A percentile compares a stretch with the other conserved stretches of the same genome.
Conservation (phyloP, 1,140 invertebrate species). For the Saccostrea cuccullata region DNA sequence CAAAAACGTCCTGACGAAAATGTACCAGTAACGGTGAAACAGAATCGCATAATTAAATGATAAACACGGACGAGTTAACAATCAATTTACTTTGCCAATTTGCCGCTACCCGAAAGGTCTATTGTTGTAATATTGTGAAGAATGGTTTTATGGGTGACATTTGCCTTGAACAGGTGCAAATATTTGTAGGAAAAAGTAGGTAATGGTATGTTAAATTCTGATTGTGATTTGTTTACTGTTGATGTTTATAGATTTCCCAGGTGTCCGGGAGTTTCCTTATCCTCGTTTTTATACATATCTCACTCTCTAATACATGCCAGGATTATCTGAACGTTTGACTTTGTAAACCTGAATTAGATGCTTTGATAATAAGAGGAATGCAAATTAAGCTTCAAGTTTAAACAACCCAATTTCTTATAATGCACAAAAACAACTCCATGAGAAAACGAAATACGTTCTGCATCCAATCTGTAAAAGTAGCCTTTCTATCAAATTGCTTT, state of each 20-base stretch:
- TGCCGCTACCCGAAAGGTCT: constrained; percentile 27
- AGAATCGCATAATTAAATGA: constrained; percentile 32
- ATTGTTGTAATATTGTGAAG: constrained; percentile 13
- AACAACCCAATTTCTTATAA: constrained; percentile 21
- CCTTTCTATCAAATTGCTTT: not conserved
- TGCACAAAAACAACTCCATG: constrained; percentile 26
- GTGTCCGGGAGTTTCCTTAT: not conserved
- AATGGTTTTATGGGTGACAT: constrained; percentile 33
- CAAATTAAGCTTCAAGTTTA: constrained; percentile 11
- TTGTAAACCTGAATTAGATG: constrained; percentile 25
- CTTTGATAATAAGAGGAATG: constrained; percentile 19
- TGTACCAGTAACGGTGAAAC: constrained; percentile 29
- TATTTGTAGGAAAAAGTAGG: constrained; percentile 34
- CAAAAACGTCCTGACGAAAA: constrained; percentile 25
- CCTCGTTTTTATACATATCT: constrained; percentile 20
- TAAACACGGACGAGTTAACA: constrained; percentile 28
- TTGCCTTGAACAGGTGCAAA: constrained; percentile 33
- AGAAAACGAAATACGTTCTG: constrained; percentile 13
- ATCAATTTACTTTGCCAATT: constrained; percentile 36
- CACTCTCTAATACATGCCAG: constrained; percentile 20
- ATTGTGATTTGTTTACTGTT: constrained; percentile 34
- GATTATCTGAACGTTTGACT: constrained; percentile 9
- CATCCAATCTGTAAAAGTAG: constrained; percentile 12
- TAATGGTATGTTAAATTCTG: constrained; percentile 32
- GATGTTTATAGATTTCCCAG: constrained; percentile 37